A percentile compares a stretch with the other conserved stretches of the same genome.
phyloP scores from a whole-genome alignment of 2,797 vertebrate genomes.

The Alosa sapidissima region DNA sequence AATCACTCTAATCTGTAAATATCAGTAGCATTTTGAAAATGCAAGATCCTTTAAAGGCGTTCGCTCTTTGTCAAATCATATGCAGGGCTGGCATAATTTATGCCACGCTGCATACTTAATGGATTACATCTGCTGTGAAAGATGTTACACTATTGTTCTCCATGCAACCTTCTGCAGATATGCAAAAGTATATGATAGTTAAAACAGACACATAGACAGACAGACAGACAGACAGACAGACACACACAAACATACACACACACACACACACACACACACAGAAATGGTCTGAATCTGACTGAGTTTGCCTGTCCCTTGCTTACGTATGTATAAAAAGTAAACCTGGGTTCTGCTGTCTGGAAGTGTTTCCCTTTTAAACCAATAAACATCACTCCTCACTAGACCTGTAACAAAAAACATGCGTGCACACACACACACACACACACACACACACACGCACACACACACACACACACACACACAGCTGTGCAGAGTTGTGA shows the following conservation, averaged over 20 bases:
- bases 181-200: conserved; percentile 9
- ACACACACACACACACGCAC: not conserved
- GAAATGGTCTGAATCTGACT: not conserved
- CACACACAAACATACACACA: conserved; percentile 5
- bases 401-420: not conserved
- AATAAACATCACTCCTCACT: not conserved
- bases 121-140: conserved; percentile 20
- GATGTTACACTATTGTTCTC: not conserved
- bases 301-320: not conserved
- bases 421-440: not conserved
- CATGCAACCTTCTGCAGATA: not conserved
- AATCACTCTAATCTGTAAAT: not conserved
- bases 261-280: conserved; percentile 17
- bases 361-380: not conserved
- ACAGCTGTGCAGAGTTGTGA: not conserved
- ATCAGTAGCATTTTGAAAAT: not conserved
- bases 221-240: not conserved
- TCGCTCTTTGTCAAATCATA: not conserved
- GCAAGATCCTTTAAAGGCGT: conserved; percentile 13
- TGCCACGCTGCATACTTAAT: not conserved
- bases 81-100: not conserved
- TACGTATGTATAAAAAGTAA: not conserved
- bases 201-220: not conserved
- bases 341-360: not conserved
- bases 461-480: not conserved